Evolutionary conservation across 2,888 invertebrate species (phyloP).

Genomic region (Acanthopleura granulata): DNA sequence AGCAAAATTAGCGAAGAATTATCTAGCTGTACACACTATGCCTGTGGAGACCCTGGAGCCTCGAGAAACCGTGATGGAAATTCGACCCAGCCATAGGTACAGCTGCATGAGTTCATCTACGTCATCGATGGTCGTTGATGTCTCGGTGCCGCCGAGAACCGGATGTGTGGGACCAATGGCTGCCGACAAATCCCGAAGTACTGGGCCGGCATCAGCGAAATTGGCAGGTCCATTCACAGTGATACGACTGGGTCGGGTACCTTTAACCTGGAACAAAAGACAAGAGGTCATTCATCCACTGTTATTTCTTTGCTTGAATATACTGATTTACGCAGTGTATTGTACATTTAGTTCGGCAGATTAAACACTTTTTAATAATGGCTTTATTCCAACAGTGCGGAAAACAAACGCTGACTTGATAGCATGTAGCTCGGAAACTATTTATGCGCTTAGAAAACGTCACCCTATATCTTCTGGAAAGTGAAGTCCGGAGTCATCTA

Average conservation of each 20-base stretch:
- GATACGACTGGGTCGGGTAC: not conserved
- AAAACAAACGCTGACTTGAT: too few relatives aligned
- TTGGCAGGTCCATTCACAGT: not conserved
- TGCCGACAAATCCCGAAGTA: not conserved
- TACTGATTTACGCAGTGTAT: too few relatives aligned
- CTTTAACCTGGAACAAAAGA: not conserved
- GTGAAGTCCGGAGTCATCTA: too few relatives aligned
- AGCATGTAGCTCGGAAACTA: too few relatives aligned
- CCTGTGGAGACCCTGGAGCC: not conserved
- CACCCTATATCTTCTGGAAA: too few relatives aligned
- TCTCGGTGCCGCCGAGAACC: not conserved
- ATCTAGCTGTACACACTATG: not conserved
- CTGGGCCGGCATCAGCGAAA: not conserved
- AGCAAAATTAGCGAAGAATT: too few relatives aligned
- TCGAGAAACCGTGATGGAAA: not conserved
- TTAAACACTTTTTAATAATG: too few relatives aligned
- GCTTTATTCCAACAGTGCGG: too few relatives aligned
- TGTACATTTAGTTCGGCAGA: too few relatives aligned
- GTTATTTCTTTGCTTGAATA: too few relatives aligned
- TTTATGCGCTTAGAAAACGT: too few relatives aligned
- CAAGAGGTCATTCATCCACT: too few relatives aligned
- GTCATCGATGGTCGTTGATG: not conserved
- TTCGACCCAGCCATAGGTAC: not conserved
- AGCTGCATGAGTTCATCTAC: constrained; percentile 3
- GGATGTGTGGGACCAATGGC: not conserved